Conservation (phyloP, 2,797 vertebrate genomes). For the Amphiprion clarkii region DNA sequence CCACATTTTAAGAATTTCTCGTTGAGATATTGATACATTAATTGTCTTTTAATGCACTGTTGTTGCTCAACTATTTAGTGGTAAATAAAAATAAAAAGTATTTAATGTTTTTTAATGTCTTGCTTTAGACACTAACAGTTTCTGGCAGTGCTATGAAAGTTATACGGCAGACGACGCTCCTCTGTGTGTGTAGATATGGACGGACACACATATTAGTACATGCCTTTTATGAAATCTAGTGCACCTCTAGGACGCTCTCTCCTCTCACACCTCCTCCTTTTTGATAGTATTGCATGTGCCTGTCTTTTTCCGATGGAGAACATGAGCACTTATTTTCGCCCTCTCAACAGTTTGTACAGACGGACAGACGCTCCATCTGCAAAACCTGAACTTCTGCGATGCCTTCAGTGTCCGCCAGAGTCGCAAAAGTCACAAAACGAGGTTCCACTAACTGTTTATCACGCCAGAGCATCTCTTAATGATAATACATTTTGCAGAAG, state of each 20-base stretch:
- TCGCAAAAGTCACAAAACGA: conserved; percentile 2
- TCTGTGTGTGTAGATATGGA: conserved; percentile 69
- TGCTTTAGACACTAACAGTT: conserved; percentile 91
- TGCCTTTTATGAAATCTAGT: conserved; percentile 74
- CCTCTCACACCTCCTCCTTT: conserved; percentile 82
- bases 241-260: conserved; percentile 81
- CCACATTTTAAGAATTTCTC: conserved; percentile 86
- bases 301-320: conserved; percentile 74
- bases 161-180: conserved; percentile 82
- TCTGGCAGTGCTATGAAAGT: conserved; percentile 84
- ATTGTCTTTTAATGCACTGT: conserved; percentile 94
- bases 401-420: background rate
- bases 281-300: conserved; percentile 83
- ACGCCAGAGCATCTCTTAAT: conserved; percentile 20
- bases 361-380: conserved; percentile 57
- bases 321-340: conserved; percentile 74
- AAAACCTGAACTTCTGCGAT: conserved; percentile 31
- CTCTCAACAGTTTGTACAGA: conserved; percentile 76
- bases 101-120: conserved; percentile 91
- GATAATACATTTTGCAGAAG: background rate
- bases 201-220: conserved; percentile 51
- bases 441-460: background rate
- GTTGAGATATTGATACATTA: conserved; percentile 88
- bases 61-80: conserved; percentile 92
- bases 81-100: conserved; percentile 87